Evolutionary conservation across 2,888 invertebrate genomes (phyloP), one percentile per base, ranked within the genome.

Genomic region (Sturmia bella): DNA sequence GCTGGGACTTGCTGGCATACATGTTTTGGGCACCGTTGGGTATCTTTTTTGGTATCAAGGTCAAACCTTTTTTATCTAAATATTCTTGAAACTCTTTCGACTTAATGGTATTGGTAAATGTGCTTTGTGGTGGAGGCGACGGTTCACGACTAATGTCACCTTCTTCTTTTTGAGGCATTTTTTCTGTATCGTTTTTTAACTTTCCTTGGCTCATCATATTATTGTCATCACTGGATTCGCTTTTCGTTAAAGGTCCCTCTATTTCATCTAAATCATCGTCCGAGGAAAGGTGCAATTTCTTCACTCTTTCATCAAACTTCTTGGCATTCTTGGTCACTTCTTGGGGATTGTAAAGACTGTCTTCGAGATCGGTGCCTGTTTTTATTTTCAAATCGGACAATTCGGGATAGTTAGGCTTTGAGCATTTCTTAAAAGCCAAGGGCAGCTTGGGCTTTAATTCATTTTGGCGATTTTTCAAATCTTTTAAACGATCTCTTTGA

Each of bases 201-300:
- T 74, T 68, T 3, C 48, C 54, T 3, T 79, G 72, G 37, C 13
- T 59, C 78, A 78, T 78, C 24, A 83, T 84, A 11, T 86, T 85
- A n/a, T 88, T 76, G 39, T 90, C 90, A 84, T 90, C 90, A 69
- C 89, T 89, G 68, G 90, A 90, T 59, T 90, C 89, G 66, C 89
- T 89, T 78, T 90, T 89, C 0, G 89, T 89, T 61, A 90, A 70
- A 2, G 87, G 87, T 17, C 88, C 89, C 43, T 89, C 91, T 13
- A 91, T 88, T 9, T 91, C 91, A 64, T 91, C 91, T 27, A 91
- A 84, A 85, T 91, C 91, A 82, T 90, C 91, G 54, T 91, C 91
- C 4, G 89, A 90, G 48, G 88, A 86, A 19, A 91, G 87, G 54
- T 90, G 88, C 15, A 90, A 80, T 48, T 88, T 89, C 72, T 90